These are phyloP conservation scores for Bedellia somnulentella DNA, from an alignment of 2,888 invertebrate species.

Conservation along the genomic window DNA sequence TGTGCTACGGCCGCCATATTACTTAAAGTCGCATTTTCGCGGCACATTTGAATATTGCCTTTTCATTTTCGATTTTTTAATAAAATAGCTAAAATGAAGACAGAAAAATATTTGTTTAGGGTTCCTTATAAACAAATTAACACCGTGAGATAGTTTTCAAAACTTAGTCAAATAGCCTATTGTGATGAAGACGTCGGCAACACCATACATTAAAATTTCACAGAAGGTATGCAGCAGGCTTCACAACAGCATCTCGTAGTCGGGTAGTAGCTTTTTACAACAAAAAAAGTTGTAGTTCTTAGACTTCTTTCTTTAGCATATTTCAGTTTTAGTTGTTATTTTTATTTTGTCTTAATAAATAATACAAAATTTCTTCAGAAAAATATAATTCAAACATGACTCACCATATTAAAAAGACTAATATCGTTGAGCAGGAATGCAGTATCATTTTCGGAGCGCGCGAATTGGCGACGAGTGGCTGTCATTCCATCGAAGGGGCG, in stretches of 20 bases:
- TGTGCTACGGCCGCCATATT: too few species aligned
- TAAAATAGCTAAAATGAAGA: too few species aligned
- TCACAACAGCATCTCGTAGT: not conserved
- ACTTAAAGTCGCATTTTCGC: too few species aligned
- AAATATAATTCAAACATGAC: conserved; percentile 7
- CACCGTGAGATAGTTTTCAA: too few species aligned
- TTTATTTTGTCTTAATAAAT: not conserved
- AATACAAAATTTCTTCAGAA: not conserved
- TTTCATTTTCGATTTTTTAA: too few species aligned
- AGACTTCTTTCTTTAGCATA: not conserved
- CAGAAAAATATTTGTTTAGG: too few species aligned
- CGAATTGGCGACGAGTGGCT: conserved; percentile 21
- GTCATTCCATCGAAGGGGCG: conserved; percentile 38
- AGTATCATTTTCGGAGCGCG: conserved; percentile 33
- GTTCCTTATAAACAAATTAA: too few species aligned
- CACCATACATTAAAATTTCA: too few species aligned
- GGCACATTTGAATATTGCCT: too few species aligned
- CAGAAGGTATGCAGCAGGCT: too few species aligned
- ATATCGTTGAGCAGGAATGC: conserved; percentile 29
- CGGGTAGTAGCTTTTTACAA: not conserved
- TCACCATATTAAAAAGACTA: conserved; percentile 50
- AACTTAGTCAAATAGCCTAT: too few species aligned
- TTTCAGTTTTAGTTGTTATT: not conserved
- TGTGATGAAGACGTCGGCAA: too few species aligned
- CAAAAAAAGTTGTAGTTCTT: not conserved